Evolutionary conservation across 2,888 invertebrate genomes (phyloP), one percentile per base, ranked within the genome.

Genomic region (Metopia argyrocephala): DNA sequence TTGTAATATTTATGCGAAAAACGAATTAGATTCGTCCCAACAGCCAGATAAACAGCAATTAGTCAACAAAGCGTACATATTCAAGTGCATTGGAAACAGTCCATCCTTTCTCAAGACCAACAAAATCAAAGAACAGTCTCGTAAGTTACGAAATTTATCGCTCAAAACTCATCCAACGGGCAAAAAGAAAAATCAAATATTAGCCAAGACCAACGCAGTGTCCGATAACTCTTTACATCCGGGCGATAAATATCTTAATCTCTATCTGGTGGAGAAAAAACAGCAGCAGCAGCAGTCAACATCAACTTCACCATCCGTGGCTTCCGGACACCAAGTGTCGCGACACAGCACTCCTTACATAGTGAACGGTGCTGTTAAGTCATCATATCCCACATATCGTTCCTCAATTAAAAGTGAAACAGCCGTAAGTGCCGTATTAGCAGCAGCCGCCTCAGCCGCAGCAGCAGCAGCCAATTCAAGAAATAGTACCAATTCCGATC

Each of bases 41-140:
- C 88, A 87, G 78, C 78, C 84, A 25, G 87, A 90, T 71, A 89
- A 89, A 73, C 87, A 90, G 83, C 86, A 89, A 79, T 83, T 89
- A 84, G 89, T 89, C 66, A 89, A 89, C 83, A 89, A 90, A 83
- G 89, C 89, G 45, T 90, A 90, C 84, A 89, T 90, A 83, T 90
- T 90, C 82, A 90, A 90, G 87, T 90, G 89, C 85, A 89, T 90
- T 56, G 88, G 90, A 27, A 89, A 89, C 76, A 90, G 90, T 86
- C 89, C 90, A 38, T 90, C 90, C 83, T 90, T 90, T 83, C 85
- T 90, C 73, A 89, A 88, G 83, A 87, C 88, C 76, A 90, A 87
- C 78, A 90, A 89, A 86, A 86, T 90, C 85, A 90, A 90, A 85
- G 89, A 89, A 82, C 89, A 90, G 85, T 87, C 90, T 12, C 89